phyloP scores from a whole-genome alignment of 1,140 invertebrate species.

The Thaumetopoea pityocampa region DNA sequence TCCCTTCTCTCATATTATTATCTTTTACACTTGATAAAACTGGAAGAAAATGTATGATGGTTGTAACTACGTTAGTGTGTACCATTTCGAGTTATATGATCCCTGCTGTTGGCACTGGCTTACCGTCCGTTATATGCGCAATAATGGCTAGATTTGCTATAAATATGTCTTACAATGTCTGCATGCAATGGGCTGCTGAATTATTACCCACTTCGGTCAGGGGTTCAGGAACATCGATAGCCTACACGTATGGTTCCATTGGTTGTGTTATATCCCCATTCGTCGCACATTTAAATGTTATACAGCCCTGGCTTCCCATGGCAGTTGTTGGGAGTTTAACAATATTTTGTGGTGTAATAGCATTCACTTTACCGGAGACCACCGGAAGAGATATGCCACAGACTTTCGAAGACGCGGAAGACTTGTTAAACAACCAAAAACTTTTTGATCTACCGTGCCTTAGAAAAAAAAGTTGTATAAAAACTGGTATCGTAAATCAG shows the following conservation, averaged over 20 bases:
- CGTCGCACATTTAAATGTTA: constrained; percentile 46
- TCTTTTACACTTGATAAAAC: constrained; percentile 51
- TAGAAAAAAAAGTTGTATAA: constrained; percentile 18
- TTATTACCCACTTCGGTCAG: constrained; percentile 79
- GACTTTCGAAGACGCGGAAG: constrained; percentile 84
- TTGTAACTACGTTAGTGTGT: constrained; percentile 27
- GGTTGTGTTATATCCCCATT: constrained; percentile 47
- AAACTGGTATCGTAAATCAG: constrained; percentile 25
- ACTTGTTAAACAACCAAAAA: constrained; percentile 29
- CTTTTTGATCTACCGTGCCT: constrained; percentile 33
- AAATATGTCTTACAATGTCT: constrained; percentile 44
- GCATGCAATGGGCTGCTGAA: constrained; percentile 57
- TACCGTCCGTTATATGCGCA: constrained; percentile 45
- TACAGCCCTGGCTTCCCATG: constrained; percentile 78
- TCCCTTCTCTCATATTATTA: constrained; percentile 46
- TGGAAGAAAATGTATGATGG: constrained; percentile 46
- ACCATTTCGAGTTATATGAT: constrained; percentile 42
- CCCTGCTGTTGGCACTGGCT: constrained; percentile 36
- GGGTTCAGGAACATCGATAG: constrained; percentile 79
- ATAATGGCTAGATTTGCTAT: constrained; percentile 49
- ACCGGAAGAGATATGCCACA: constrained; percentile 85
- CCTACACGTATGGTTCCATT: constrained; percentile 76
- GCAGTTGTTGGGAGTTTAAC: constrained; percentile 83
- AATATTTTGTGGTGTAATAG: constrained; percentile 80
- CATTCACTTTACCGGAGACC: constrained; percentile 85